Evolutionary conservation across 2,888 invertebrate species (phyloP), one percentile per base, ranked within the genome.

Genomic region (Eristalinus sepulchralis): DNA sequence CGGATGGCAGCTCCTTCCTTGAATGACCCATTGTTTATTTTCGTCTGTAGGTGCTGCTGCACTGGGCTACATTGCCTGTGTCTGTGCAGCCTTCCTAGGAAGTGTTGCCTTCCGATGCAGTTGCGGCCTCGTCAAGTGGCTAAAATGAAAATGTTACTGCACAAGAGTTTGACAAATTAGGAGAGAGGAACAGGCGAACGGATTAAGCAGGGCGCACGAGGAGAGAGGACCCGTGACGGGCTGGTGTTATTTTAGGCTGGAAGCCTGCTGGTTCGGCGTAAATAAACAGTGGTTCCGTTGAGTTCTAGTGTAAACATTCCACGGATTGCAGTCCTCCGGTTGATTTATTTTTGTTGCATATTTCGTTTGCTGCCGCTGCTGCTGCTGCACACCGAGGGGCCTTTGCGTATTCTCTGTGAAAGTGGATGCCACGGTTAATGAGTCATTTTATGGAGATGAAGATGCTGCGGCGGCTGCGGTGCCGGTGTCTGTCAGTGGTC

Each of bases 281-380:
- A 85, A 85, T 82, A 85, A 85, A 85, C 85, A 85, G 63, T 47
- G 64, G 59, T 81, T 22, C 31, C 17, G 33, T 77, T 47, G 79
- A 83, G 62, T 73, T 85, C 59, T 27, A 72, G 55, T 81, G 72
- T 85, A 85, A 85, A 85, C 85, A 85, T 39, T 66, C 27, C 27
- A 39, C 2, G 34, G 10, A 4, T 47, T 22, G 27, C 39, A 24
- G 60, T 57, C 33, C 53, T 64, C 63, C 66, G 62, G 33, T 33
- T 85, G 82, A 85, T 85, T 85, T 85, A 82, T 85, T 85, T 85
- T 82, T 36, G 68, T 85, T 85, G 85, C 85, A 73, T 85, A 85
- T 85, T 85, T 82, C 77, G 55, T 36, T 67, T 64, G 62, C 22
- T 72, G 33, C 53, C 11, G n/a, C n/a, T n/a, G n/a, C n/a, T 67